Evolutionary conservation across 1,140 invertebrate genomes (phyloP), one percentile per base, ranked within the genome.

Genomic region (Ceratina australensis): DNA sequence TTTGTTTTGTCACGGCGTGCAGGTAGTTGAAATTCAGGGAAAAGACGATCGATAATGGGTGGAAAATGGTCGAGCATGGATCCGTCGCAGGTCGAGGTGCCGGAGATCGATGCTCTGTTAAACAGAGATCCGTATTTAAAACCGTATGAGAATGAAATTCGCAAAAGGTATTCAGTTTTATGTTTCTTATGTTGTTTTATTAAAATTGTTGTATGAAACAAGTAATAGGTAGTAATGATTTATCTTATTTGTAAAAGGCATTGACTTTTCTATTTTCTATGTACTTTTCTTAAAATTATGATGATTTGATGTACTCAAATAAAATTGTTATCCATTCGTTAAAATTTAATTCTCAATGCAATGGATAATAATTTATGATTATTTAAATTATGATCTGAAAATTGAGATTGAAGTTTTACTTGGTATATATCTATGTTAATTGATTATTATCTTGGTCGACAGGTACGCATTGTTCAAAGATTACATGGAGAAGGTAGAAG

Each of bases 401-500:
- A 18, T 18, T 13, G 52, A 54, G 52, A 54, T 3, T 22, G 22
- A 20, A 57, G 10, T 20, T 20, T 0, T 7, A 2, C n/a, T 57
- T 68, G 59, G n/a, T 7, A 20, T 3, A 57, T 8, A 20, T 57
- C 22, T 3, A 10, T 33, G n/a, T 7, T 24, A 26, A 59, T 50
- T 7, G 61, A 22, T 33, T 12, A 13, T 65, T 12, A 22, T 67
- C 54, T 64, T 57, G 13, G 49, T 42, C 60, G 65, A 24, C 63
- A 98, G 98, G 88, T 98, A 98, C 94, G 96, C 95, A 0, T 95
- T 96, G 81, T 98, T 97, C 83, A 94, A 96, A 91, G 95, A 97
- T 86, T 93, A 96, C 81, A 88, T 96, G 80, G 94, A 96, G 2
- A 94, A 94, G 84, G 97, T 99, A 79, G 93, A 96, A 73, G 91